Evolutionary conservation across 2,888 invertebrate genomes (phyloP).

Genomic region (Vesta saturnalis): DNA sequence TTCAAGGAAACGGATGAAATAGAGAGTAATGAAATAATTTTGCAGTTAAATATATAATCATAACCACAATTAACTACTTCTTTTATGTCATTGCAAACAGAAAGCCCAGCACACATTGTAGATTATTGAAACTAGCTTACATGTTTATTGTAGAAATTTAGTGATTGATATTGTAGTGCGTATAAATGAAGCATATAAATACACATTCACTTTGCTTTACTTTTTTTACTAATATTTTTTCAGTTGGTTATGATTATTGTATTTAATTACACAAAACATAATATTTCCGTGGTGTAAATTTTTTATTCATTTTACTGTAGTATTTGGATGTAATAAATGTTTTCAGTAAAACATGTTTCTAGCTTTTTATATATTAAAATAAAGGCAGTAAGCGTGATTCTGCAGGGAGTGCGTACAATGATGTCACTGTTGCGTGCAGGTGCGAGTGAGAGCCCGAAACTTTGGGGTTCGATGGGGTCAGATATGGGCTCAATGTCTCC

Average conservation of each 20-base stretch:
- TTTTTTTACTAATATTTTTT: neutral
- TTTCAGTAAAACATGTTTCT: neutral
- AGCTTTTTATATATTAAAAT: neutral
- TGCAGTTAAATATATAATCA: slow-evolving; percentile 9
- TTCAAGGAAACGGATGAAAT: no score
- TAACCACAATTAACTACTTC: neutral
- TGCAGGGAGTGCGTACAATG: slow-evolving; percentile 61
- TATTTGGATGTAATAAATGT: no score
- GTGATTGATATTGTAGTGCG: neutral
- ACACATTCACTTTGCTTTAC: slow-evolving; percentile 5
- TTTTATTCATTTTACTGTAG: no score
- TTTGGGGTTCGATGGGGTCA: slow-evolving; percentile 65
- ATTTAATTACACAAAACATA: neutral
- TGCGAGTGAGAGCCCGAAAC: slow-evolving; percentile 67
- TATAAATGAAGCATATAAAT: neutral
- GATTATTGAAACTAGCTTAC: neutral
- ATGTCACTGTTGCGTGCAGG: slow-evolving; percentile 64
- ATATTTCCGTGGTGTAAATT: no score
- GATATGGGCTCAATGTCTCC: slow-evolving; percentile 66
- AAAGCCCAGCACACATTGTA: slow-evolving; percentile 3
- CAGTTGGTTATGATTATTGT: neutral
- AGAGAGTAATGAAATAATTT: no score
- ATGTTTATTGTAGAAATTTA: slow-evolving; percentile 2
- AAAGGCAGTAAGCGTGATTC: slow-evolving; percentile 41
- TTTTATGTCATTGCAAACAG: neutral